Evolutionary conservation across 2,797 vertebrate species (phyloP), one percentile per base, ranked within the genome.

Genomic region (Spea hammondii): DNA sequence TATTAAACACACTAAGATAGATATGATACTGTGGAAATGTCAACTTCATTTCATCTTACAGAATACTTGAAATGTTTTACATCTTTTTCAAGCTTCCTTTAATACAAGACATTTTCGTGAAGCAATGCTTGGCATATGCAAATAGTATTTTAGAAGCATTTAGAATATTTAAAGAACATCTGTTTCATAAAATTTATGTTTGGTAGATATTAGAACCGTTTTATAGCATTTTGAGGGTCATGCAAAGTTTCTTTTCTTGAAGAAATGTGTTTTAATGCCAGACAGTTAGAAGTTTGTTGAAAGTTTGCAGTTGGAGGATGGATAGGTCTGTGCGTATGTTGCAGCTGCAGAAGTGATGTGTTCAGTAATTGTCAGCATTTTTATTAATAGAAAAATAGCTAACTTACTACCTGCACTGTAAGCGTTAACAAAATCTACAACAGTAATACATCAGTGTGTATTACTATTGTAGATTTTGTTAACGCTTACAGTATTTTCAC

Each of bases 131-230:
- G 77, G 51, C 64, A 74, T 74, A 32, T 47, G 46, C 59, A 79
- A 72, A 67, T 65, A 60, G 70, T 14, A 72, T 59, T 72, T 72
- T 32, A 59, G 64, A 72, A 50, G 45, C 59, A 79, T 72, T 53
- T 72, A 59, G 14, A 65, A 49, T 79, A 66, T 67, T 79, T 59
- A 79, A 79, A 59, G 77, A 73, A 72, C 77, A 79, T 79, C 77
- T 79, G 77, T 72, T 72, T 60, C 68, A 64, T 51, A 79, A 79
- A 72, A 79, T 73, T 14, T 66, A 78, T 17, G 46, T 57, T 67
- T 72, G 44, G 72, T 67, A 73, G 51, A 79, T 79, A 79, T 72
- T 72, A 73, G 50, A 57, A 65, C 44, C 59, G 60, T 50, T 79
- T 79, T 79, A 72, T 66, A 72, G 70, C 70, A 71, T 59, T 72